These are phyloP conservation scores for Synanthedon formicaeformis DNA, from an alignment of 2,888 invertebrate species.

Conservation along the genomic window DNA sequence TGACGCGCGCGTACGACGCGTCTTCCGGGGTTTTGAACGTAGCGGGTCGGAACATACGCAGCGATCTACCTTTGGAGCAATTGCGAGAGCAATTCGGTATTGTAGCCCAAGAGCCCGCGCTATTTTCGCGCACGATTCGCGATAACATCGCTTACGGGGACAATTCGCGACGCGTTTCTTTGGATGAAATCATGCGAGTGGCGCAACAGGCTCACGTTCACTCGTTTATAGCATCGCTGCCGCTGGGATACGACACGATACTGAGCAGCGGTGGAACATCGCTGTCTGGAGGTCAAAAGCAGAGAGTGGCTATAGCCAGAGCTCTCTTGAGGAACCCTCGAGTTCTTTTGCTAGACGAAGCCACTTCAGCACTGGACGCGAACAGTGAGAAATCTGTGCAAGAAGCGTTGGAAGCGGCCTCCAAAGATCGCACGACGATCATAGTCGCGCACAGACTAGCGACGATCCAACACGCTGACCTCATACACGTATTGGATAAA, in stretches of 20 bases:
- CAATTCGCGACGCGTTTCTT: slow-evolving; percentile 69
- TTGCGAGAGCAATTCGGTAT: slow-evolving; percentile 81
- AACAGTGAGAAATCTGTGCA: slow-evolving; percentile 84
- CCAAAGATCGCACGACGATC: slow-evolving; percentile 81
- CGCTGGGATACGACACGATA: slow-evolving; percentile 76
- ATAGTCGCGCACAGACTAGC: slow-evolving; percentile 89
- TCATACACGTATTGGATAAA: slow-evolving; percentile 83
- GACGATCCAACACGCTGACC: slow-evolving; percentile 83
- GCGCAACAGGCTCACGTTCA: slow-evolving; percentile 84
- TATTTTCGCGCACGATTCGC: slow-evolving; percentile 82
- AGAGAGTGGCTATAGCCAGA: slow-evolving; percentile 79
- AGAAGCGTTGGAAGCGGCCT: slow-evolving; percentile 82
- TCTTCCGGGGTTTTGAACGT: slow-evolving; percentile 43
- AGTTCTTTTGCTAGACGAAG: slow-evolving; percentile 75
- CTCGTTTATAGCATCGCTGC: slow-evolving; percentile 76
- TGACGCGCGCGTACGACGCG: slow-evolving; percentile 84
- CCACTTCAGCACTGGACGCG: slow-evolving; percentile 78
- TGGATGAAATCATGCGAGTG: slow-evolving; percentile 78
- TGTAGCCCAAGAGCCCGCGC: slow-evolving; percentile 86
- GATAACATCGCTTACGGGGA: slow-evolving; percentile 92
- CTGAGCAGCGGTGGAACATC: slow-evolving; percentile 70
- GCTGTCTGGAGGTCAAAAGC: slow-evolving; percentile 81
- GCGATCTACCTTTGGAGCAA: slow-evolving; percentile 71
- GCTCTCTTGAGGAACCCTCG: slow-evolving; percentile 74
- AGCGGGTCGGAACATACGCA: slow-evolving; percentile 59